Evolutionary conservation across 2,113 vertebrate species (phyloP).

Genomic region (Setophaga petechia): DNA sequence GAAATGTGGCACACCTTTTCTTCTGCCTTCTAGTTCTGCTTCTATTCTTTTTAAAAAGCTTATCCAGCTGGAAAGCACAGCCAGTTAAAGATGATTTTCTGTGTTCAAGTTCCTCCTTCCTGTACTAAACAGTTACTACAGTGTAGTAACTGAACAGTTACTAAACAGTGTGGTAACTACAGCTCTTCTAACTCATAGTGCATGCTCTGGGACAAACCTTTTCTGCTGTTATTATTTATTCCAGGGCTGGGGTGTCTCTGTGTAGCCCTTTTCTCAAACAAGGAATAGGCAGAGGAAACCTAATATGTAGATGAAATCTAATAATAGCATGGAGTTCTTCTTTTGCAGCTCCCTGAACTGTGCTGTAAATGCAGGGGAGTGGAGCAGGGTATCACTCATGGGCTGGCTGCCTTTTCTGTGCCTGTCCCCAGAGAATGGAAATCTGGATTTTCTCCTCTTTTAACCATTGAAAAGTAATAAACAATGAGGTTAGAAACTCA

Average conservation of each 20-base stretch:
- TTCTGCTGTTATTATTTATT: background rate
- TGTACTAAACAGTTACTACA: fast-evolving
- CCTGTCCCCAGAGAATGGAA: background rate
- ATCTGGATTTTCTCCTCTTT: background rate
- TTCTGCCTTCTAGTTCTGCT: background rate
- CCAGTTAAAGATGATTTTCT: background rate
- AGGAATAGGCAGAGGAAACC: background rate
- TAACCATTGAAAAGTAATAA: background rate
- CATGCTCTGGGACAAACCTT: background rate
- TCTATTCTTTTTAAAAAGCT: background rate
- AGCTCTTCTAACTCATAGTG: background rate
- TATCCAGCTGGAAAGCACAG: background rate
- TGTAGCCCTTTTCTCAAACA: background rate
- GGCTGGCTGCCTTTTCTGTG: background rate
- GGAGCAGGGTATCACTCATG: background rate
- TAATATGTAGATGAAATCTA: background rate
- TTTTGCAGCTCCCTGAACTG: background rate
- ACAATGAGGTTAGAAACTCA: background rate
- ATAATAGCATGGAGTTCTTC: background rate
- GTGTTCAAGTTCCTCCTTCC: background rate
- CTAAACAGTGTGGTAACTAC: background rate
- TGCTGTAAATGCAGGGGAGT: background rate
- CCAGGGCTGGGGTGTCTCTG: background rate
- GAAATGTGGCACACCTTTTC: background rate
- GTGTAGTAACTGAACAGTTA: background rate